These are phyloP conservation scores for Amyelois transitella DNA, from an alignment of 1,140 invertebrate genomes.

Conservation along the genomic window DNA sequence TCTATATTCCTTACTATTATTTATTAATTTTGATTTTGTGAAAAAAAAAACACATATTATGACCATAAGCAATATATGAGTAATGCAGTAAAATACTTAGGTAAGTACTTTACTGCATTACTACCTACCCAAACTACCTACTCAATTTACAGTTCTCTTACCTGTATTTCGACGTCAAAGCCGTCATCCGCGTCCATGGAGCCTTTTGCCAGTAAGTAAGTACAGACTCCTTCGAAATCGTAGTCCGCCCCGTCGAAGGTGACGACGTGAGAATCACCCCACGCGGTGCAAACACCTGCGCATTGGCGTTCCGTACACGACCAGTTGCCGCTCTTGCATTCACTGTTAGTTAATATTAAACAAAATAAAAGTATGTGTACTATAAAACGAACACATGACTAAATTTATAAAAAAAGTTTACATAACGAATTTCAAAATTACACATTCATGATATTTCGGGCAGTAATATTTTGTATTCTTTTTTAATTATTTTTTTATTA, in stretches of 20 bases:
- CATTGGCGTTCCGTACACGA: conserved; percentile 79
- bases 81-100: no score
- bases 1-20: no score
- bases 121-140: no score
- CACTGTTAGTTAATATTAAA: conserved; percentile 52
- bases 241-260: conserved; percentile 90
- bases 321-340: conserved; percentile 81
- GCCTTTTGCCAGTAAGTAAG: conserved; percentile 88
- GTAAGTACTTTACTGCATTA: no score
- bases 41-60: no score
- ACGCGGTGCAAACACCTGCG: conserved; percentile 83
- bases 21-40: no score
- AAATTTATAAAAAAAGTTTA: background rate
- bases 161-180: conserved; percentile 83
- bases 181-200: conserved; percentile 74
- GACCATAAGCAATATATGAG: no score
- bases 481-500: background rate
- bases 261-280: conserved; percentile 91
- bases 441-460: no score
- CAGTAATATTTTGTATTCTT: no score
- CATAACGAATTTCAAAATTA: background rate
- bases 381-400: no score
- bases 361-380: no score
- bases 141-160: no score
- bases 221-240: conserved; percentile 92